Percentiles rank a stretch among this genome's conserved stretches.
These are phyloP conservation scores for Lomographa bimaculata DNA, from an alignment of 2,888 invertebrate genomes.

Conservation along the genomic window DNA sequence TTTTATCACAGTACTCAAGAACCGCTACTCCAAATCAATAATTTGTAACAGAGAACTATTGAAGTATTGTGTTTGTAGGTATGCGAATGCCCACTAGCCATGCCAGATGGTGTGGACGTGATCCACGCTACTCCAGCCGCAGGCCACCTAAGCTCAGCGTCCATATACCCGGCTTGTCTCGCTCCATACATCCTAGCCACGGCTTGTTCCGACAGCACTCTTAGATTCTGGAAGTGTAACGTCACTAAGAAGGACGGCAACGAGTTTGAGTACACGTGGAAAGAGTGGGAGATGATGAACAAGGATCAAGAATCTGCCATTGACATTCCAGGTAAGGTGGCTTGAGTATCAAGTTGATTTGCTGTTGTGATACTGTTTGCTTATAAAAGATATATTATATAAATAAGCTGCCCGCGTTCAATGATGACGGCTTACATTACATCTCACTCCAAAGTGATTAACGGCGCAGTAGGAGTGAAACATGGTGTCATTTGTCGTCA, in stretches of 20 bases:
- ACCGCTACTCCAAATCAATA: too few relatives aligned
- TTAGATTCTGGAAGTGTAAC: constrained; percentile 94
- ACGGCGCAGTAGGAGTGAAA: too few relatives aligned
- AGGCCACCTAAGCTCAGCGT: constrained; percentile 98
- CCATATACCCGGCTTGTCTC: constrained; percentile 99
- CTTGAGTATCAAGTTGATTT: not conserved
- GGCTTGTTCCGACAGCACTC: constrained; percentile 96
- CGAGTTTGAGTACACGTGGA: constrained; percentile 88
- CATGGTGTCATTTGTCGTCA: too few relatives aligned
- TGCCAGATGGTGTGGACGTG: constrained; percentile 96
- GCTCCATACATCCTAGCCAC: constrained; percentile 98
- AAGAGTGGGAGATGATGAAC: constrained; percentile 95
- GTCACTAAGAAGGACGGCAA: constrained; percentile 79
- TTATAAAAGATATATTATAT: too few relatives aligned
- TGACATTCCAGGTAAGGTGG: constrained; percentile 87
- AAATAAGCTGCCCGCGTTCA: too few relatives aligned
- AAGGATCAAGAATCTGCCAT: constrained; percentile 86
- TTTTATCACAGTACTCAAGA: too few relatives aligned
- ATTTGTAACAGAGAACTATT: too few relatives aligned
- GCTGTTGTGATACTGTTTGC: too few relatives aligned
- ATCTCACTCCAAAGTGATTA: too few relatives aligned
- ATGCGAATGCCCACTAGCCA: constrained; percentile 93
- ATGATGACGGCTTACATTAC: too few relatives aligned
- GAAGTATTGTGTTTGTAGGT: constrained; percentile 68
- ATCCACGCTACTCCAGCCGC: constrained; percentile 97